Percentiles rank a stretch among this genome's conserved stretches.
Evolutionary conservation across 2,888 invertebrate species (phyloP).

Genomic region (Ophion costatus): DNA sequence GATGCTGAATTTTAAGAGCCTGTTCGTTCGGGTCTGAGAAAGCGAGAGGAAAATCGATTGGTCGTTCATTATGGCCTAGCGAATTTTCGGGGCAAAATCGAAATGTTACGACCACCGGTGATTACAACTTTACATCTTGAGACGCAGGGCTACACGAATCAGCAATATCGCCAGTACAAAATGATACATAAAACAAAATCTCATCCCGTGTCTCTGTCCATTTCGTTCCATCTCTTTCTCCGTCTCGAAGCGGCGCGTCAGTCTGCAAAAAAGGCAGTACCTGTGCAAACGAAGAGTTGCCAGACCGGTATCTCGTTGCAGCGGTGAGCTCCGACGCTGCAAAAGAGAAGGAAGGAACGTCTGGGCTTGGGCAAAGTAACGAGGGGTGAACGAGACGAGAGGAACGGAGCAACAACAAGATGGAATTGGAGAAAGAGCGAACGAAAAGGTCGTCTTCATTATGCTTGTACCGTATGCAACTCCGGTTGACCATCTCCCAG

Average conservation of each 20-base stretch:
- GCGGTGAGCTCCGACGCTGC: conserved; percentile 65
- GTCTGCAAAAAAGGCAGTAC: conserved; percentile 60
- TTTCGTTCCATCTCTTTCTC: conserved; percentile 27
- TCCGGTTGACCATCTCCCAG: conserved; percentile 78
- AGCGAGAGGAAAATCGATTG: too few species aligned
- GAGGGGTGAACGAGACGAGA: conserved; percentile 61
- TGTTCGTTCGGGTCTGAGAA: too few species aligned
- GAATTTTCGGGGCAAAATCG: too few species aligned
- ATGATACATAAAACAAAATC: conserved; percentile 43
- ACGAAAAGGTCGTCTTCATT: conserved; percentile 74
- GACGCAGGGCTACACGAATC: too few species aligned
- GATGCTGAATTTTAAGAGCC: conserved; percentile 50
- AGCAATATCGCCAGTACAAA: neutral
- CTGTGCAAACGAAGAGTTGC: conserved; percentile 68
- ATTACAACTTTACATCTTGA: too few species aligned
- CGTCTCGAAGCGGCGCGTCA: conserved; percentile 39
- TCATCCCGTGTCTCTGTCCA: conserved; percentile 48
- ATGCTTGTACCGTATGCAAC: conserved; percentile 79
- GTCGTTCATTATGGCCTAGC: too few species aligned
- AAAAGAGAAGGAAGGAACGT: conserved; percentile 57
- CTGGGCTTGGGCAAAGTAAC: conserved; percentile 51
- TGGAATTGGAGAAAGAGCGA: conserved; percentile 62
- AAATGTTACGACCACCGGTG: too few species aligned
- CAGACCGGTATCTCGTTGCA: conserved; percentile 65
- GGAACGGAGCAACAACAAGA: conserved; percentile 56